Conservation (phyloP, 2,113 vertebrate genomes). For the Rhinolophus sinicus region DNA sequence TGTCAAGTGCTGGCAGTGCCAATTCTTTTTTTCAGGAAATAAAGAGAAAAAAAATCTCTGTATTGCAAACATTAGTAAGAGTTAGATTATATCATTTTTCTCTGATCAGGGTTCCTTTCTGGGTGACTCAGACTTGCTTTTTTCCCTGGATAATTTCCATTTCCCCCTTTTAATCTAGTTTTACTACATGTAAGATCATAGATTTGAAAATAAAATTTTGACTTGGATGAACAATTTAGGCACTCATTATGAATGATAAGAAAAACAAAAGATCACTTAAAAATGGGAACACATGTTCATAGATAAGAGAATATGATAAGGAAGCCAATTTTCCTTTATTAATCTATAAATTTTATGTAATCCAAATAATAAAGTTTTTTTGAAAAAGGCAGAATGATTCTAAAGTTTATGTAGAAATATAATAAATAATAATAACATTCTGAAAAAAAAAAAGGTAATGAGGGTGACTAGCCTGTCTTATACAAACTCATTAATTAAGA, state of each 20-base stretch:
- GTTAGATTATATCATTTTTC: not conserved
- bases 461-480: not conserved
- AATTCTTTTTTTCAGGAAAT: not conserved
- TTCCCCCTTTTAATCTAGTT: not conserved
- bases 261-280: not conserved
- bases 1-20: not conserved
- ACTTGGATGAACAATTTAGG: not conserved
- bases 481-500: conserved; percentile 4
- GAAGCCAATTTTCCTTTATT: not conserved
- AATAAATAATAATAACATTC: conserved; percentile 25
- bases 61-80: not conserved
- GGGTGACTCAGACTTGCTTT: not conserved
- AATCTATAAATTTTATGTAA: not conserved
- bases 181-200: not conserved
- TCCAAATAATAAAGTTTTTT: not conserved
- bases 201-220: not conserved
- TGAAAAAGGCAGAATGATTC: not conserved
- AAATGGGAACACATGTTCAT: not conserved
- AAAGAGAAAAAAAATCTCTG: not conserved
- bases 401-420: not conserved
- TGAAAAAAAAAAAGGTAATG: not conserved
- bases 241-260: not conserved
- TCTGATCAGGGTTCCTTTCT: not conserved
- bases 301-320: not conserved
- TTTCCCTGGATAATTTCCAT: not conserved